Conservation (phyloP, 2,113 vertebrate genomes). For the Calyptomena viridis region DNA sequence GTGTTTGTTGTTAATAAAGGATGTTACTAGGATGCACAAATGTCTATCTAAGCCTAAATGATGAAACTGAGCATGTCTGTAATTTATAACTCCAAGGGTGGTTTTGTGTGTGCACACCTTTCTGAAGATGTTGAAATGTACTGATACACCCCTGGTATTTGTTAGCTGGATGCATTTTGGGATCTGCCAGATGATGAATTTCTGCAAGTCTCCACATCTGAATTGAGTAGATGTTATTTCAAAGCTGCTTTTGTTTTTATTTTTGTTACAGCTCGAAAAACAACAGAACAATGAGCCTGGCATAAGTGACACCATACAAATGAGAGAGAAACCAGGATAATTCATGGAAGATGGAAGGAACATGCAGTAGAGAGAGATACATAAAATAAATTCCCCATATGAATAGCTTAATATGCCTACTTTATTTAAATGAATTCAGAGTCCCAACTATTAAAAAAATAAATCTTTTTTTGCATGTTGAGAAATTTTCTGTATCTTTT, state of each 20-base stretch:
- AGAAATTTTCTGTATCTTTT: not conserved
- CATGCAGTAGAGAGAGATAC: not conserved
- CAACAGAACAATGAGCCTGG: not conserved
- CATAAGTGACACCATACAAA: not conserved
- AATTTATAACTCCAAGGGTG: not conserved
- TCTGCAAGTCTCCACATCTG: not conserved
- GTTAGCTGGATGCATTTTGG: not conserved
- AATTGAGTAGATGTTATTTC: not conserved
- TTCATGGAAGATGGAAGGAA: not conserved
- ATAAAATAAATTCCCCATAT: not conserved
- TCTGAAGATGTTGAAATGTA: not conserved
- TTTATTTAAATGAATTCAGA: not conserved
- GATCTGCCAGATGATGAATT: not conserved
- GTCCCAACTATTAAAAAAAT: not conserved
- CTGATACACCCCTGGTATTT: not conserved
- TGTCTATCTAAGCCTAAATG: not conserved
- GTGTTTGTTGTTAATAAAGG: not conserved
- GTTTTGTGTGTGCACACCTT: not conserved
- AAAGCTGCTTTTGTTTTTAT: not conserved
- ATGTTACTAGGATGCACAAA: not conserved
- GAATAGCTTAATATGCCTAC: not conserved
- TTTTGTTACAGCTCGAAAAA: not conserved
- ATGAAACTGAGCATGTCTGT: fast-evolving
- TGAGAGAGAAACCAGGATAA: not conserved
- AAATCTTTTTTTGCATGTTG: not conserved